Evolutionary conservation across 2,888 invertebrate genomes (phyloP).

Genomic region (Campoletis raptor): DNA sequence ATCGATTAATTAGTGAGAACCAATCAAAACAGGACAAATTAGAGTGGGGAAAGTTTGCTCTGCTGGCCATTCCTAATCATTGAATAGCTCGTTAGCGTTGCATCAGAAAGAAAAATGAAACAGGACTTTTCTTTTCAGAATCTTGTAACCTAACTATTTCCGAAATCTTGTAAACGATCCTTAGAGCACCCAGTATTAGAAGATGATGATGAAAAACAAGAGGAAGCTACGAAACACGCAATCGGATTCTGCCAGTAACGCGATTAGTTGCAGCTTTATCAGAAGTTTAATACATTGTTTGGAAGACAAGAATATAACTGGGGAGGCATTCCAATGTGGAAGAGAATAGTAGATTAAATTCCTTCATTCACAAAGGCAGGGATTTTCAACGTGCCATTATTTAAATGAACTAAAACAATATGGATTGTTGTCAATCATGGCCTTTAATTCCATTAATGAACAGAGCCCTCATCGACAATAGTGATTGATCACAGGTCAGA

Average conservation of each 20-base stretch:
- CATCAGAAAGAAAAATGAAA: not conserved
- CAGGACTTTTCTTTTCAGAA: not conserved
- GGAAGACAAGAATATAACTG: constrained; percentile 12
- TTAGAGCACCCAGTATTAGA: not conserved
- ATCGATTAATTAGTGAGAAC: not conserved
- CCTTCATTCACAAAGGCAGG: not conserved
- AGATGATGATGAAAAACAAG: not conserved
- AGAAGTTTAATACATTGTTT: constrained; percentile 1
- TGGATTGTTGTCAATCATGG: not conserved
- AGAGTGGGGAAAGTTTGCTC: not conserved
- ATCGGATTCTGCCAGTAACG: not conserved
- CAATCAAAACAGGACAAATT: not conserved
- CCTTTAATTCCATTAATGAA: not conserved
- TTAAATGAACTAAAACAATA: not conserved
- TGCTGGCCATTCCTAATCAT: not conserved
- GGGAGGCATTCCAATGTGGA: not conserved
- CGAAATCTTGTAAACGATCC: not conserved
- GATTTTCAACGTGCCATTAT: not conserved
- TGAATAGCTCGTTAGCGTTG: not conserved
- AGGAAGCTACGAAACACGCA: constrained; percentile 7
- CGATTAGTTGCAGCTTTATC: constrained; percentile 9
- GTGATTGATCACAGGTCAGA: not conserved
- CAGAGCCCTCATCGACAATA: not conserved
- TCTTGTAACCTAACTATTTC: not conserved
- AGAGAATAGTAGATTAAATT: not conserved